Conservation (phyloP, 2,888 invertebrate species). For the Cryptus armator region DNA sequence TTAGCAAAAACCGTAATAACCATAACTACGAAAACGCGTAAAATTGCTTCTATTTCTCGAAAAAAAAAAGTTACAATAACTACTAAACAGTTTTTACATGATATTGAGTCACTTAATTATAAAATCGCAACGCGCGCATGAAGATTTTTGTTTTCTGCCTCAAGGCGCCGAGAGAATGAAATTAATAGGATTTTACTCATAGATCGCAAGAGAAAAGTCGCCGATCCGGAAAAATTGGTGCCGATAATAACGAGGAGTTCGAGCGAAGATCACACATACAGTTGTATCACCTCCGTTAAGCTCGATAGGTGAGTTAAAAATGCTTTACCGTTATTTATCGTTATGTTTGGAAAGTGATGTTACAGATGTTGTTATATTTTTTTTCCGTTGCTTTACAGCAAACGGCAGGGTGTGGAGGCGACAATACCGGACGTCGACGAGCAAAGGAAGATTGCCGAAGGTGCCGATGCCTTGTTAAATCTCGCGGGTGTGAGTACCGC, state of each 20-base stretch:
- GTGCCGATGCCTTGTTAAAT: slow-evolving; percentile 92
- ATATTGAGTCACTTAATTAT: too few relatives aligned
- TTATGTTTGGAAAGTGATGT: background rate
- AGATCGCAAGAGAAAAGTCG: slow-evolving; percentile 82
- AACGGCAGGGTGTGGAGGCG: slow-evolving; percentile 73
- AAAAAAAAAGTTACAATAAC: too few relatives aligned
- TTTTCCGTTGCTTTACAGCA: slow-evolving; percentile 69
- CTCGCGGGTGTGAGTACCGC: slow-evolving; percentile 88
- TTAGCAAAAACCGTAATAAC: background rate
- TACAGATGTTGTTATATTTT: background rate
- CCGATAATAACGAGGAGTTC: slow-evolving; percentile 94
- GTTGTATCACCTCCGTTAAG: slow-evolving; percentile 85
- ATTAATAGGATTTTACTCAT: slow-evolving; percentile 33
- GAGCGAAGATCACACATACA: slow-evolving; percentile 97
- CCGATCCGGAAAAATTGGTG: slow-evolving; percentile 82
- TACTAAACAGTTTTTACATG: too few relatives aligned
- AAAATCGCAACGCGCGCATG: too few relatives aligned
- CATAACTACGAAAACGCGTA: background rate
- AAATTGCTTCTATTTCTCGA: background rate
- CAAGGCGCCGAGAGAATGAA: background rate
- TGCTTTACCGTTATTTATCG: background rate
- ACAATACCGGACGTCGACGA: slow-evolving; percentile 88
- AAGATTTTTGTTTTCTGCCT: background rate
- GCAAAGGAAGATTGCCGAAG: slow-evolving; percentile 91
- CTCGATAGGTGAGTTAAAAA: slow-evolving; percentile 79